phyloP scores from a whole-genome alignment of 2,888 invertebrate species.

The Diaperis boleti region DNA sequence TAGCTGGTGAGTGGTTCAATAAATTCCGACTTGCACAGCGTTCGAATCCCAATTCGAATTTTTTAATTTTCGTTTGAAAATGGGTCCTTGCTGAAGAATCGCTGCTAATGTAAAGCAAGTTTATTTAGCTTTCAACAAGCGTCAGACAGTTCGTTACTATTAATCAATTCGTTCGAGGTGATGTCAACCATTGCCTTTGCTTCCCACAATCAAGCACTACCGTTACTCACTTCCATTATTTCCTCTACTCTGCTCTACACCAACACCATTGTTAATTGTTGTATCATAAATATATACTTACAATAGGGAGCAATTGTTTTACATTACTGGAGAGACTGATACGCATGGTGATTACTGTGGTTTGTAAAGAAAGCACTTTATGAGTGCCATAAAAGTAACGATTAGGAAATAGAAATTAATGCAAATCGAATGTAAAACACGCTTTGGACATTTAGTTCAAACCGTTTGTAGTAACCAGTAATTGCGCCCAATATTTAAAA shows the following conservation, averaged over 20 bases:
- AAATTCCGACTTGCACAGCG: slow-evolving; percentile 58
- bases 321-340: slow-evolving; percentile 46
- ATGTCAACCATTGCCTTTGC: slow-evolving; percentile 48
- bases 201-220: slow-evolving; percentile 49
- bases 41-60: slow-evolving; percentile 13
- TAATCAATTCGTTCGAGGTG: slow-evolving; percentile 48
- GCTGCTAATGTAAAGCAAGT: slow-evolving; percentile 32
- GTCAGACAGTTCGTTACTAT: slow-evolving; percentile 42
- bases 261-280: slow-evolving; percentile 53
- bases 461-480: slow-evolving; percentile 26
- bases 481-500: slow-evolving; percentile 23
- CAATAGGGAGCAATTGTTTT: slow-evolving; percentile 46
- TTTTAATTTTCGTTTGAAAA: slow-evolving; percentile 20
- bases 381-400: slow-evolving; percentile 56
- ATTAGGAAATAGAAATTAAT: slow-evolving; percentile 59
- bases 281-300: slow-evolving; percentile 52
- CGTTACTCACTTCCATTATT: slow-evolving; percentile 51
- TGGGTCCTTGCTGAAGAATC: slow-evolving; percentile 16
- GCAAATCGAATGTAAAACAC: slow-evolving; percentile 60
- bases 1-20: slow-evolving; percentile 59
- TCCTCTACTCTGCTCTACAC: slow-evolving; percentile 43
- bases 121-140: slow-evolving; percentile 40
- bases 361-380: slow-evolving; percentile 56
- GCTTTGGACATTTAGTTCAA: slow-evolving; percentile 42
- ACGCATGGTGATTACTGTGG: slow-evolving; percentile 55